These are phyloP conservation scores for Drosophila tanythrix DNA, from an alignment of 2,888 invertebrate genomes.

Conservation along the genomic window DNA sequence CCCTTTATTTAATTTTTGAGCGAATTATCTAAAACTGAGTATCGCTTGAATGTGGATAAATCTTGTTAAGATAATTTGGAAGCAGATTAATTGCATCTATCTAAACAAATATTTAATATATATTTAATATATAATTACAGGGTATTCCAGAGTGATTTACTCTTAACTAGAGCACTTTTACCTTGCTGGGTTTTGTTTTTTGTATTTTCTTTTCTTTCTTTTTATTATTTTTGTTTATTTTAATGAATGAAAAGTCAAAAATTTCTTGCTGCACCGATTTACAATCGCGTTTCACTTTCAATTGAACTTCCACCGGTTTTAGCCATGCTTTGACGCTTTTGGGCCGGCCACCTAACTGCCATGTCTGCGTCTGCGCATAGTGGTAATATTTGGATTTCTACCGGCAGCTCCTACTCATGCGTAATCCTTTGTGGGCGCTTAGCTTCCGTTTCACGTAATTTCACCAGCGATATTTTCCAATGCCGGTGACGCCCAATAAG, in stretches of 20 bases:
- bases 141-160: background rate
- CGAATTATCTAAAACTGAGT: background rate
- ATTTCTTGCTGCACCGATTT: slow-evolving; percentile 47
- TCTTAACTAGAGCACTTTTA: background rate
- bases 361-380: background rate
- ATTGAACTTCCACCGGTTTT: slow-evolving; percentile 38
- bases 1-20: background rate
- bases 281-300: slow-evolving; percentile 22
- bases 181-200: background rate
- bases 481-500: slow-evolving; percentile 46
- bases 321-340: slow-evolving; percentile 32
- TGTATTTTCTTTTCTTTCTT: background rate
- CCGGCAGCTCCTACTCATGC: slow-evolving; percentile 49
- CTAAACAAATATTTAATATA: background rate
- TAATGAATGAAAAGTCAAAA: slow-evolving; percentile 54
- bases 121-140: background rate
- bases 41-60: background rate
- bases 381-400: slow-evolving; percentile 23
- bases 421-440: slow-evolving; percentile 60
- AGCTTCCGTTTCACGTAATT: slow-evolving; percentile 61
- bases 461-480: slow-evolving; percentile 28
- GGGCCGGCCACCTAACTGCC: background rate
- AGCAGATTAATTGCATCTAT: background rate
- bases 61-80: background rate
- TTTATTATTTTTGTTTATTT: slow-evolving; percentile 37